phyloP scores from a whole-genome alignment of 2,888 invertebrate species.

The Hoplodrina blanda region DNA sequence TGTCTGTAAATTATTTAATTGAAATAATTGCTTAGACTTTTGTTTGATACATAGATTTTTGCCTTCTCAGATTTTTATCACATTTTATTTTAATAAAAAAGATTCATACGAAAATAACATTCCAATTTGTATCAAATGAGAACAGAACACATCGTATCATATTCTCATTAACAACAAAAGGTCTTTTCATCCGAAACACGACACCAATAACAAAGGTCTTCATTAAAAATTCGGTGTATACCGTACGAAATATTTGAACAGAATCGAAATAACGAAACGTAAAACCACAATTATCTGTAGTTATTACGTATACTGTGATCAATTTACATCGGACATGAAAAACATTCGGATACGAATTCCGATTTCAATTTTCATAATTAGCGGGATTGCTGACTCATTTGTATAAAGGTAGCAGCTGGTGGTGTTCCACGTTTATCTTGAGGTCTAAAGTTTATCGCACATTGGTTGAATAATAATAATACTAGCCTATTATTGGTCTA shows the following conservation, averaged over 20 bases:
- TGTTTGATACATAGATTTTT: not conserved
- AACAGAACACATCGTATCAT: slow-evolving; percentile 30
- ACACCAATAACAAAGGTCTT: slow-evolving; percentile 39
- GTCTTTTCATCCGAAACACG: slow-evolving; percentile 30
- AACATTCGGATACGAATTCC: slow-evolving; percentile 27
- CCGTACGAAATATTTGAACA: slow-evolving; percentile 22
- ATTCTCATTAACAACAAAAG: slow-evolving; percentile 51
- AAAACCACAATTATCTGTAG: slow-evolving; percentile 52
- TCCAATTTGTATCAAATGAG: slow-evolving; percentile 22
- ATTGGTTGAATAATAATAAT: too few species aligned
- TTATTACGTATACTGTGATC: slow-evolving; percentile 36
- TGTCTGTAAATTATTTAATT: too few species aligned
- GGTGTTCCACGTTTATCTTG: slow-evolving; percentile 15
- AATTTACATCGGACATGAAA: slow-evolving; percentile 26
- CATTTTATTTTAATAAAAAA: not conserved
- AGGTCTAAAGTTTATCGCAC: not conserved
- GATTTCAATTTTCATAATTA: slow-evolving; percentile 54
- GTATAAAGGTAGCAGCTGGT: slow-evolving; percentile 12
- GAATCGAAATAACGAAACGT: slow-evolving; percentile 45
- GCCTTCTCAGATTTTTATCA: not conserved
- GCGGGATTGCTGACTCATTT: slow-evolving; percentile 8
- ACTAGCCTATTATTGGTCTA: too few species aligned
- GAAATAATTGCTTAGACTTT: too few species aligned
- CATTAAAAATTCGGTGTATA: slow-evolving; percentile 49
- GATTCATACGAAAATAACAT: not conserved